These are phyloP conservation scores for Mylabris sibirica DNA, from an alignment of 2,888 invertebrate genomes.

Conservation along the genomic window DNA sequence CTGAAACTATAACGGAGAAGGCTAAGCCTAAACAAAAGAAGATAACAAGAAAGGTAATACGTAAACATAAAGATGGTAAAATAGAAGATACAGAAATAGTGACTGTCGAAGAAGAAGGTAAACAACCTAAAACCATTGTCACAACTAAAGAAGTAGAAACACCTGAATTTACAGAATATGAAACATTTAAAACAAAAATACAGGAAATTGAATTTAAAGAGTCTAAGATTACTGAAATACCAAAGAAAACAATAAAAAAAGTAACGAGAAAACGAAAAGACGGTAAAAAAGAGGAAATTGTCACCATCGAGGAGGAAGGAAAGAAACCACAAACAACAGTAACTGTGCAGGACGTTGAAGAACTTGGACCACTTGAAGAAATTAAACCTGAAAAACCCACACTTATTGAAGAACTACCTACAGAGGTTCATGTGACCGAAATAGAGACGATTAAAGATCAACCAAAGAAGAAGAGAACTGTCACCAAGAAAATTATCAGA, in stretches of 20 bases:
- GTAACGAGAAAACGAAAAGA: conserved; percentile 51
- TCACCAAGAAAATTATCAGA: conserved; percentile 55
- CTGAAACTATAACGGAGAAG: conserved; percentile 56
- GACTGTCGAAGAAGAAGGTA: conserved; percentile 43
- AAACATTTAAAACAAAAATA: conserved; percentile 27
- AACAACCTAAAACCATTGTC: conserved; percentile 47
- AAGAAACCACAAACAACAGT: conserved; percentile 45
- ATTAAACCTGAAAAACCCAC: conserved; percentile 32
- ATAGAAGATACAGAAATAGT: conserved; percentile 58
- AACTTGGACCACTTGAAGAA: conserved; percentile 43
- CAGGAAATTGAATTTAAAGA: conserved; percentile 38
- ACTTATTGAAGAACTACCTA: conserved; percentile 46
- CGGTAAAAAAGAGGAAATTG: conserved; percentile 47
- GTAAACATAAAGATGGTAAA: conserved; percentile 43
- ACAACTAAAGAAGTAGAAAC: conserved; percentile 45
- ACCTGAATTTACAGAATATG: conserved; percentile 37
- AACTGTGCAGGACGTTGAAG: conserved; percentile 30
- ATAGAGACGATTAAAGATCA: conserved; percentile 41
- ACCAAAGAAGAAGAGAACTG: conserved; percentile 42
- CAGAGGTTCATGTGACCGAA: conserved; percentile 46
- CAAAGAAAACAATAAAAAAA: conserved; percentile 36
- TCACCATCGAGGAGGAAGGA: conserved; percentile 50
- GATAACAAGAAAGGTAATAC: conserved; percentile 47
- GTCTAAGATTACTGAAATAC: conserved; percentile 43
- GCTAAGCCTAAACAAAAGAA: conserved; percentile 48